Conservation (phyloP, 2,797 vertebrate species). For the Onychomys leucogaster region DNA sequence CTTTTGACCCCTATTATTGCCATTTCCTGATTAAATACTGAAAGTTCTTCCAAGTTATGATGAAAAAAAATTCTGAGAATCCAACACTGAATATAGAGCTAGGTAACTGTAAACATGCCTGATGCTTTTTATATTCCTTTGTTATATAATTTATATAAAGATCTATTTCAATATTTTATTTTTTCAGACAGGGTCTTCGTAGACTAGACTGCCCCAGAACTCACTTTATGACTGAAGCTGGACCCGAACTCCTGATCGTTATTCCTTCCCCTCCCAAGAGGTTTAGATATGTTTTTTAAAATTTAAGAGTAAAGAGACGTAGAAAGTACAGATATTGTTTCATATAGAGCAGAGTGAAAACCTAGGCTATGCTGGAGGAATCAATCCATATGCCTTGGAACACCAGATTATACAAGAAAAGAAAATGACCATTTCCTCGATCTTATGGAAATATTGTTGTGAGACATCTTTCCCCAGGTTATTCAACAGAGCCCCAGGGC, state of each 20-base stretch:
- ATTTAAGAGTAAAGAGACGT: neutral
- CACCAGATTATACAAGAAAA: neutral
- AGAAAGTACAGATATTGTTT: neutral
- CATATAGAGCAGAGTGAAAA: neutral
- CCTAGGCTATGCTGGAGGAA: neutral
- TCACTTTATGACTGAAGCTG: neutral
- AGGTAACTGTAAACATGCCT: neutral
- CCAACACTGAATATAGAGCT: neutral
- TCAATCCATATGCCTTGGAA: neutral
- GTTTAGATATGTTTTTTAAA: conserved; percentile 13
- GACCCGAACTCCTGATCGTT: neutral
- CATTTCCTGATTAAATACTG: conserved; percentile 25
- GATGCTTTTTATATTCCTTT: conserved; percentile 50
- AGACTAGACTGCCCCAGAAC: too few relatives aligned
- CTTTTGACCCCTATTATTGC: conserved; percentile 47
- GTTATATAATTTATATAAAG: neutral
- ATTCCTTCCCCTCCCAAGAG: neutral
- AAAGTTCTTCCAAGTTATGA: conserved; percentile 45
- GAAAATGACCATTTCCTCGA: neutral
- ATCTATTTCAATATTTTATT: neutral
- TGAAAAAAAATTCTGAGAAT: conserved; percentile 52
- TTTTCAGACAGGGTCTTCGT: neutral
- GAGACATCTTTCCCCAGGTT: neutral
- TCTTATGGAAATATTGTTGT: conserved; percentile 5
- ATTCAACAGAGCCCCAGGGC: neutral